phyloP scores from a whole-genome alignment of 2,113 vertebrate genomes.

The Bufo gargarizans region DNA sequence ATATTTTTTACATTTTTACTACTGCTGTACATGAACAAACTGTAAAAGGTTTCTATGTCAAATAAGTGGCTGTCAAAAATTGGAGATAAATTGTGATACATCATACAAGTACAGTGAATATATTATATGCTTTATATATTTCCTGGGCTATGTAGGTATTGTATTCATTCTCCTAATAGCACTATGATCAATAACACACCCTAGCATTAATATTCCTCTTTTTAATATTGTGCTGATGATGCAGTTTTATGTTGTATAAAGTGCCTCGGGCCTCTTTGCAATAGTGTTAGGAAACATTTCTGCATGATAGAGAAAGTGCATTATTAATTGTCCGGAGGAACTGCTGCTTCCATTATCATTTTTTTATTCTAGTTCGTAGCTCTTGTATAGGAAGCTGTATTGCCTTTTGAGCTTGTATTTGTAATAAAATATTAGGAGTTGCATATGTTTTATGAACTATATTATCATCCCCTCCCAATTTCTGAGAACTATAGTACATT shows the following conservation, averaged over 20 bases:
- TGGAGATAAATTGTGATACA: background rate
- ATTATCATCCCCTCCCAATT: background rate
- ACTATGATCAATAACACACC: background rate
- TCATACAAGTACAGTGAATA: background rate
- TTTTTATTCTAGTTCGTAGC: background rate
- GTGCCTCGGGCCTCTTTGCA: slow-evolving; percentile 1
- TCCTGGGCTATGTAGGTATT: background rate
- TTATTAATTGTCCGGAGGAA: background rate
- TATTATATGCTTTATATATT: background rate
- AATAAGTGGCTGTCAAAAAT: background rate
- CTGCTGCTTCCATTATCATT: slow-evolving; percentile 10
- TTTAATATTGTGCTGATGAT: slow-evolving; percentile 14
- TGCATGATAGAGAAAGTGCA: background rate
- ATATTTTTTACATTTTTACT: background rate
- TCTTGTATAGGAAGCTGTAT: background rate
- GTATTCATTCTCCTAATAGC: slow-evolving; percentile 1
- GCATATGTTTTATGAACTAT: background rate
- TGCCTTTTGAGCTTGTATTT: background rate
- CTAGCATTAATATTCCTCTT: background rate
- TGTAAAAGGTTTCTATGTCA: background rate
- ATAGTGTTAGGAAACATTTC: slow-evolving; percentile 16
- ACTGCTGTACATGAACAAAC: background rate
- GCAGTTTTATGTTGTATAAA: slow-evolving; percentile 3
- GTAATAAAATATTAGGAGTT: background rate
- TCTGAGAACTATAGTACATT: background rate